Conservation (phyloP, 2,113 vertebrate genomes). For the Motacilla tschutschensis region DNA sequence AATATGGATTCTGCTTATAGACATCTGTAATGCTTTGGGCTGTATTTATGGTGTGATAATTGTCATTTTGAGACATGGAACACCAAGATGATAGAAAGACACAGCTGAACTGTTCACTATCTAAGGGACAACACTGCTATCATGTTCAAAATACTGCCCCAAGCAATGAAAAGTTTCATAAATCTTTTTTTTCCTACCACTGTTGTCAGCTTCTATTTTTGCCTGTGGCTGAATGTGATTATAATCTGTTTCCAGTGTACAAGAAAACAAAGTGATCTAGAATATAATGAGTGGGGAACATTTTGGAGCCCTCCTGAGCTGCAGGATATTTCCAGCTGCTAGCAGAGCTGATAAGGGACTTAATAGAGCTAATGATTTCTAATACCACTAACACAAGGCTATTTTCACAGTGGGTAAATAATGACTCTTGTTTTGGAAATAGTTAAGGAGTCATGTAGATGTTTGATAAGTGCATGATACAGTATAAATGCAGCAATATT, state of each 20-base stretch:
- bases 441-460: constrained; percentile 43
- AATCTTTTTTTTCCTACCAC: constrained; percentile 43
- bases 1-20: constrained; percentile 70
- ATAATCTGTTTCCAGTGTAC: constrained; percentile 40
- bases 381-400: constrained; percentile 58
- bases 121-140: constrained; percentile 61
- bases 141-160: constrained; percentile 60
- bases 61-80: constrained; percentile 64
- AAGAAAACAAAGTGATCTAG: constrained; percentile 51
- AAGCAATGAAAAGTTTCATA: constrained; percentile 60
- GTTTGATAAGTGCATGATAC: constrained; percentile 44
- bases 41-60: constrained; percentile 70
- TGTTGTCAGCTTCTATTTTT: constrained; percentile 48
- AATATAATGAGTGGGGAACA: constrained; percentile 48
- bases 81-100: constrained; percentile 67
- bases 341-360: constrained; percentile 30
- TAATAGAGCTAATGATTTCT: constrained; percentile 49
- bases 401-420: constrained; percentile 68
- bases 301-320: constrained; percentile 37
- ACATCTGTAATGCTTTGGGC: constrained; percentile 74
- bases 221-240: constrained; percentile 57
- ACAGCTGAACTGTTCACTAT: constrained; percentile 46
- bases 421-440: constrained; percentile 57
- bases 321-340: constrained; percentile 65
- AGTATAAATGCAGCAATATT: constrained; percentile 45